These are phyloP conservation scores for Petrocephalus schoutedeni DNA, from an alignment of 2,797 vertebrate species.

Conservation along the genomic window DNA sequence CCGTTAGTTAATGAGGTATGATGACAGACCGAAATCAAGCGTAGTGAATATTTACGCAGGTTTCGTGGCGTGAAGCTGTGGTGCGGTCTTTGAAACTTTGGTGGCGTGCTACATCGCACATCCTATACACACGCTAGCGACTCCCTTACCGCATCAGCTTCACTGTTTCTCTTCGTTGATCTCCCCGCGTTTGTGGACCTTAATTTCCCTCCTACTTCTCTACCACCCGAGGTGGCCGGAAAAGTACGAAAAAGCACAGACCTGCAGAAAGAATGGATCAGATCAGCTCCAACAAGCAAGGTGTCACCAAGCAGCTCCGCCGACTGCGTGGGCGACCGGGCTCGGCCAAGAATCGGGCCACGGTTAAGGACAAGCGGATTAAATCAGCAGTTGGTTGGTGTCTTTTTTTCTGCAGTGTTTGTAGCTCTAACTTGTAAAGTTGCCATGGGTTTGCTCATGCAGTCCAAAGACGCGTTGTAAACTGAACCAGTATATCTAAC, in stretches of 20 bases:
- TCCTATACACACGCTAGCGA: neutral
- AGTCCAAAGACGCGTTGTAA: neutral
- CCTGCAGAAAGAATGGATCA: slow-evolving; percentile 32
- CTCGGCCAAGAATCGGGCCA: slow-evolving; percentile 52
- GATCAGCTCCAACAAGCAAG: slow-evolving; percentile 56
- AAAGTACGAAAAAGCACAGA: slow-evolving; percentile 30
- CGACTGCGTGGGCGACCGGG: slow-evolving; percentile 50
- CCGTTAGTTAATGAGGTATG: too few relatives aligned
- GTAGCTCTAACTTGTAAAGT: neutral
- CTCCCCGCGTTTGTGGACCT: neutral
- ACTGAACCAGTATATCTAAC: neutral
- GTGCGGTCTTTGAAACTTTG: neutral
- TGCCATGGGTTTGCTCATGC: neutral
- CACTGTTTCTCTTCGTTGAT: neutral
- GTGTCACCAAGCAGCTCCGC: slow-evolving; percentile 53
- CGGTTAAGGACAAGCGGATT: slow-evolving; percentile 63
- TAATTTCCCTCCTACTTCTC: neutral
- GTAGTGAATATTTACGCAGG: neutral
- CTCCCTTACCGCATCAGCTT: neutral
- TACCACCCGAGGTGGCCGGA: slow-evolving; percentile 38
- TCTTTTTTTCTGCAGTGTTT: neutral
- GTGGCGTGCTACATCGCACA: neutral
- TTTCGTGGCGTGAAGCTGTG: neutral
- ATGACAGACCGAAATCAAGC: neutral
- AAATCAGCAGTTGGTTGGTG: slow-evolving; percentile 44